Conservation (phyloP, 2,888 invertebrate genomes). For the Rhagonycha lutea region DNA sequence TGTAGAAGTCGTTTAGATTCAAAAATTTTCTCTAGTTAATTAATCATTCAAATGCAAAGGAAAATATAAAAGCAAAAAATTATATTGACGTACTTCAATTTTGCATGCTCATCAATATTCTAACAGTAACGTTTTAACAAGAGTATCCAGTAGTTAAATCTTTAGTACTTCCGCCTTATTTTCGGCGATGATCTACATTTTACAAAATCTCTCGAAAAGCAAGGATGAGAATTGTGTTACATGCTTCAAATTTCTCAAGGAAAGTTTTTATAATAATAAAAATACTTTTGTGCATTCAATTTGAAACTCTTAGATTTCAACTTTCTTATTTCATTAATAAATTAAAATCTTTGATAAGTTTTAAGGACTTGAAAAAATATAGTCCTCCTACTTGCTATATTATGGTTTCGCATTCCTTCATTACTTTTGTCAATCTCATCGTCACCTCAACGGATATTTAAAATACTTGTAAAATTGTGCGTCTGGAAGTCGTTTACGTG, state of each 20-base stretch:
- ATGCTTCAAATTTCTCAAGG: neutral
- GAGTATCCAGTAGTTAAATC: conserved; percentile 21
- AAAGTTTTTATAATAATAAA: neutral
- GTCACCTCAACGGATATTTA: no score
- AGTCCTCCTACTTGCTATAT: no score
- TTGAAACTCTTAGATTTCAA: no score
- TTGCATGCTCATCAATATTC: conserved; percentile 26
- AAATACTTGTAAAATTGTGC: no score
- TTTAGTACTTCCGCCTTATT: conserved; percentile 14
- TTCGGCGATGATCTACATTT: conserved; percentile 16
- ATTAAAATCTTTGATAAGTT: no score
- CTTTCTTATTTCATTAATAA: no score
- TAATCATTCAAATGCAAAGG: neutral
- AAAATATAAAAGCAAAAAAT: conserved; percentile 1
- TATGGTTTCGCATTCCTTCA: no score
- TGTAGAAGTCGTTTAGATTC: neutral
- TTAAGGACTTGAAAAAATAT: no score
- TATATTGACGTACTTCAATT: conserved; percentile 2
- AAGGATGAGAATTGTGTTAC: neutral
- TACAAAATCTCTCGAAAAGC: neutral
- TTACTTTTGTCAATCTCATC: no score
- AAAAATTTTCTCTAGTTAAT: neutral
- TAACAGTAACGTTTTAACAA: conserved; percentile 11
- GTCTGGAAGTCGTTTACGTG: no score
- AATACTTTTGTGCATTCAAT: no score